A percentile compares a stretch with the other conserved stretches of the same genome.
Conservation (phyloP, 2,888 invertebrate species). For the Maniola hyperantus region DNA sequence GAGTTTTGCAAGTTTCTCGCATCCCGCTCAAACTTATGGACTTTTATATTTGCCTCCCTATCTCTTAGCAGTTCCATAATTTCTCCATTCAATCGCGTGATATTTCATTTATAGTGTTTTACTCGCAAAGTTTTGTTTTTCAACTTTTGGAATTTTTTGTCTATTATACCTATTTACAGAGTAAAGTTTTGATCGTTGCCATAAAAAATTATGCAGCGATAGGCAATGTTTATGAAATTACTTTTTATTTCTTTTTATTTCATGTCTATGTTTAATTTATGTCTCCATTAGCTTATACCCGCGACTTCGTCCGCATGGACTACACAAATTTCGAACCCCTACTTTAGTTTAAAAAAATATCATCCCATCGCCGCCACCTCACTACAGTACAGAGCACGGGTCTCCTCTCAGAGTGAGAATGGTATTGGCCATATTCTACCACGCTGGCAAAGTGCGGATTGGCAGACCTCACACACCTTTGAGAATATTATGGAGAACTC, state of each 20-base stretch:
- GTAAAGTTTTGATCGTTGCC: constrained; percentile 16
- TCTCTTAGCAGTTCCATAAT: constrained; percentile 20
- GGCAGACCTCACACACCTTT: no score
- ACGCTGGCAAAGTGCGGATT: no score
- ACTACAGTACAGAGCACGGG: no score
- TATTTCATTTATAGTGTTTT: constrained; percentile 34
- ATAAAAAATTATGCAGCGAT: constrained; percentile 9
- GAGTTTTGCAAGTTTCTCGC: constrained; percentile 30
- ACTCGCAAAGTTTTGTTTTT: constrained; percentile 32
- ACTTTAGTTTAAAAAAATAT: no score
- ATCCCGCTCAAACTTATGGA: constrained; percentile 21
- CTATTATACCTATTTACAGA: background rate
- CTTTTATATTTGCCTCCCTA: constrained; percentile 18
- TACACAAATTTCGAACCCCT: no score
- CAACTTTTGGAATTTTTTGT: constrained; percentile 25
- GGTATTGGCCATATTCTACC: no score
- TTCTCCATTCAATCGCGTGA: constrained; percentile 28
- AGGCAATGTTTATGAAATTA: background rate
- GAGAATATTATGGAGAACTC: no score
- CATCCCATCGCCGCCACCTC: no score
- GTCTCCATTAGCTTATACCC: no score
- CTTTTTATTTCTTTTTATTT: background rate
- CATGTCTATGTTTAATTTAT: background rate
- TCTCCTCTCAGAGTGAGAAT: no score
- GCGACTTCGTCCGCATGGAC: no score